These are phyloP conservation scores for Malurus elegans DNA, from an alignment of 2,113 vertebrate genomes.

Conservation along the genomic window DNA sequence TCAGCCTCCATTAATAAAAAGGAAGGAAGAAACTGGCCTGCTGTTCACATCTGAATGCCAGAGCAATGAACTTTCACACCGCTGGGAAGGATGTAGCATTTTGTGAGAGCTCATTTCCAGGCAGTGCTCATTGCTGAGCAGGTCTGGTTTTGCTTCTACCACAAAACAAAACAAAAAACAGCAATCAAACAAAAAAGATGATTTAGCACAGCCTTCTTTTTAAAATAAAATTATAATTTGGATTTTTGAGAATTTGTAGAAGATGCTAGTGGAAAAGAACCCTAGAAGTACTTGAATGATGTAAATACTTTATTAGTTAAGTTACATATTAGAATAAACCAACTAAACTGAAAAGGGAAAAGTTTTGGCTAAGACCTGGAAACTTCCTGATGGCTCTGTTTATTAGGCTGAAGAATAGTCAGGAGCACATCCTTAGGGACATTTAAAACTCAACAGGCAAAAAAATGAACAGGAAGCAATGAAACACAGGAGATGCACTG, in stretches of 20 bases:
- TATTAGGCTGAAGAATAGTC: background rate
- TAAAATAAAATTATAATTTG: background rate
- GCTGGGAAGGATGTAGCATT: background rate
- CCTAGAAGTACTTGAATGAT: background rate
- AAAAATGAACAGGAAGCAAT: constrained; percentile 24
- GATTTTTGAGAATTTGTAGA: background rate
- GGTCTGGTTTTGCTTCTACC: background rate
- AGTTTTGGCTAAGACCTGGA: background rate
- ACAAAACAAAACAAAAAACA: background rate
- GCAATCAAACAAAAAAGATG: background rate
- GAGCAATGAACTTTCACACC: background rate
- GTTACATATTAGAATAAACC: background rate
- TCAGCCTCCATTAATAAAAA: background rate
- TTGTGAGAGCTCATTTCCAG: background rate
- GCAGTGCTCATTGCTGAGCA: background rate
- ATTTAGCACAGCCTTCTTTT: background rate
- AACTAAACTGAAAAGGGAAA: background rate
- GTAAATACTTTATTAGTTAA: background rate
- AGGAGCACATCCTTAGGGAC: background rate
- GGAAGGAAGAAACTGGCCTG: background rate
- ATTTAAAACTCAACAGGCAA: background rate
- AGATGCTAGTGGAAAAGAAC: background rate
- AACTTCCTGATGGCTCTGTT: background rate
- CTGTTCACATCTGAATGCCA: background rate
- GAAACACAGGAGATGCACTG: constrained; percentile 2